A percentile compares a stretch with the other conserved stretches of the same genome.
Evolutionary conservation across 1,140 invertebrate genomes (phyloP).

Genomic region (Macrosteles quadrilineatus): DNA sequence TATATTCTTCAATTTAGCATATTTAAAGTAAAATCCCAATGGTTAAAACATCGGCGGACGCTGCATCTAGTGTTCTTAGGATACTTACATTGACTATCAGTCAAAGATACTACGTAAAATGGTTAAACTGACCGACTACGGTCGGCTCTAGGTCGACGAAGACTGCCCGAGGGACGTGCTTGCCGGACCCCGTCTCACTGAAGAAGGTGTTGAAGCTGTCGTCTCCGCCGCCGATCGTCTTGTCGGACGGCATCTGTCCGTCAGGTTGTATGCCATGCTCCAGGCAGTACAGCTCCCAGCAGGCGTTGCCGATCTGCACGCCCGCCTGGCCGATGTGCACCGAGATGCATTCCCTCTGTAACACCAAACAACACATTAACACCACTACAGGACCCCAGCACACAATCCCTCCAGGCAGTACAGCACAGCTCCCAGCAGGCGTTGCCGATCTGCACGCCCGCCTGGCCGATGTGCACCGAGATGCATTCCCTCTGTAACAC

Average conservation of each 20-base stretch:
- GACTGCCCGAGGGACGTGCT: slow-evolving; percentile 81
- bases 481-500: too few species aligned
- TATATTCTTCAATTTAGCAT: too few species aligned
- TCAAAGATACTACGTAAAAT: too few species aligned
- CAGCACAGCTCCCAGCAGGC: too few species aligned
- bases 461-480: too few species aligned
- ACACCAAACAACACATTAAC: slow-evolving; percentile 31
- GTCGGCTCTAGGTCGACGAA: slow-evolving; percentile 89
- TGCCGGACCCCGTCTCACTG: slow-evolving; percentile 84
- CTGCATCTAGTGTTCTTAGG: too few species aligned
- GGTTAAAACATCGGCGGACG: too few species aligned
- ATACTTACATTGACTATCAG: too few species aligned
- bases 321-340: slow-evolving; percentile 89
- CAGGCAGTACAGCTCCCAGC: slow-evolving; percentile 86
- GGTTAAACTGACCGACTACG: slow-evolving; percentile 78
- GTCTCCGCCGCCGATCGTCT: slow-evolving; percentile 67
- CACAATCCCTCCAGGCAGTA: too few species aligned
- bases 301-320: slow-evolving; percentile 86
- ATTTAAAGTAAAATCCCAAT: too few species aligned
- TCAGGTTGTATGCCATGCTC: slow-evolving; percentile 91
- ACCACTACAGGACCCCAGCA: too few species aligned
- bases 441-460: too few species aligned
- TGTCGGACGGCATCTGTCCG: slow-evolving; percentile 77
- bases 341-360: slow-evolving; percentile 81
- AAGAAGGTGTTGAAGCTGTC: slow-evolving; percentile 91